Conservation (phyloP, 1,140 invertebrate genomes). For the Trissolcus basalis region DNA sequence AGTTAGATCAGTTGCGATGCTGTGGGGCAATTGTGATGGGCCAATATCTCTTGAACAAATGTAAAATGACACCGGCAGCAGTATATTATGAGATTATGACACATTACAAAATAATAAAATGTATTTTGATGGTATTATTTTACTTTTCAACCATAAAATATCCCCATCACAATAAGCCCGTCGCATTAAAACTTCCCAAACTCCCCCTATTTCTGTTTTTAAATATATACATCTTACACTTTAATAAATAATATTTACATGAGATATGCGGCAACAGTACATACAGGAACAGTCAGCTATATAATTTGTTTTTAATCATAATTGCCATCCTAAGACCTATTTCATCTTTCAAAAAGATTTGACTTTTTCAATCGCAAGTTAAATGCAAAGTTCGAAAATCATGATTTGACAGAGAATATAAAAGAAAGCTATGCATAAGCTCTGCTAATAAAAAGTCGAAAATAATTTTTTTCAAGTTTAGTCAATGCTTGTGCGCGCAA, state of each 20-base stretch:
- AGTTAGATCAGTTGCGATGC: too few relatives aligned
- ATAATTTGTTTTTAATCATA: constrained; percentile 31
- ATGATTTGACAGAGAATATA: neutral
- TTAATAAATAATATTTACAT: constrained; percentile 71
- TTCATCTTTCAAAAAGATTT: constrained; percentile 6
- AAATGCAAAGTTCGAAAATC: neutral
- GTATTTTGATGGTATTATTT: too few relatives aligned
- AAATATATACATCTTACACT: constrained; percentile 60
- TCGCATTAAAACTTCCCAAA: neutral
- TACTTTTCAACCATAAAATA: too few relatives aligned
- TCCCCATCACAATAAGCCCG: neutral
- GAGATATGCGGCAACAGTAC: constrained; percentile 70
- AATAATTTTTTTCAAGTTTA: neutral
- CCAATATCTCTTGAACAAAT: too few relatives aligned
- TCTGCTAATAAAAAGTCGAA: neutral
- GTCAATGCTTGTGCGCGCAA: constrained; percentile 36
- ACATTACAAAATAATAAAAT: too few relatives aligned
- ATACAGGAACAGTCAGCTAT: constrained; percentile 70
- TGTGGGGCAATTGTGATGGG: too few relatives aligned
- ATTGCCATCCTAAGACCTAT: constrained; percentile 35
- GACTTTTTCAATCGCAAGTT: neutral
- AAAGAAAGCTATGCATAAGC: neutral
- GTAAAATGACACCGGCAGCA: too few relatives aligned
- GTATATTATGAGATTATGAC: too few relatives aligned
- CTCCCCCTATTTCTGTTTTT: constrained; percentile 9